Base-by-base conservation (phyloP, 2,888 invertebrate species). In the Creontiades dilutus region DNA sequence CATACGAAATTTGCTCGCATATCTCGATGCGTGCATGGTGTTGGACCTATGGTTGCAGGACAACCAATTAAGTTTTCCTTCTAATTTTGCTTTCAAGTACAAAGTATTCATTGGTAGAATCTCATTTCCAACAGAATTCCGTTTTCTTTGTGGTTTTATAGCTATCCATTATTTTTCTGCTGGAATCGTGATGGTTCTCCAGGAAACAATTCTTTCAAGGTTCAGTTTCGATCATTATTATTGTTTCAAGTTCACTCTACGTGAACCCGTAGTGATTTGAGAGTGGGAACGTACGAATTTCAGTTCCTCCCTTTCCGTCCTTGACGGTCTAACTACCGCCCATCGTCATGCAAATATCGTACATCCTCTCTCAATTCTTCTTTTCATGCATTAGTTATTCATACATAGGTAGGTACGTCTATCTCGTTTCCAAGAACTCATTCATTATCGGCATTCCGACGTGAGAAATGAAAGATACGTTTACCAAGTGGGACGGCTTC, bases 251-350 rank as follows among this genome's bases (percentile, higher is more conserved):
- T 37, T 37, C 37, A 37, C 37, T 37, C 37, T 37, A 37, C 37
- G 37, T 2, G 37, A 37, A 37, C 37, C 37, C 37, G 37, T 4
- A 37, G 37, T 37, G 37, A 37, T 7, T 37, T 37, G n/a, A n/a
- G n/a, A n/a, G n/a, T 37, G 37, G 37, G 7, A 37, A 37, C 37
- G n/a, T n/a, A 37, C 37, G 37, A 37, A 37, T 2, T 68, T 61
- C 61, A 5, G 11, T 19, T 23, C 68, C 68, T 57, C 57, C 57
- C 7, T 57, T 57, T 27, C 9, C 76, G 76, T 37, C 78, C 78
- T 80, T 80, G 78, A 46, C 78, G n/a, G 78, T 80, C 78, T 80
- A 80, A 80, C 47, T 80, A 80, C 78, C 78, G 37, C 46, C 47
- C 47, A 80, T 80, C 78, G 78, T 47, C 78, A 80, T 80, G 78